Percentiles rank a stretch among this genome's conserved stretches.
Conservation (phyloP, 2,888 invertebrate species). For the Neelides folsomi region DNA sequence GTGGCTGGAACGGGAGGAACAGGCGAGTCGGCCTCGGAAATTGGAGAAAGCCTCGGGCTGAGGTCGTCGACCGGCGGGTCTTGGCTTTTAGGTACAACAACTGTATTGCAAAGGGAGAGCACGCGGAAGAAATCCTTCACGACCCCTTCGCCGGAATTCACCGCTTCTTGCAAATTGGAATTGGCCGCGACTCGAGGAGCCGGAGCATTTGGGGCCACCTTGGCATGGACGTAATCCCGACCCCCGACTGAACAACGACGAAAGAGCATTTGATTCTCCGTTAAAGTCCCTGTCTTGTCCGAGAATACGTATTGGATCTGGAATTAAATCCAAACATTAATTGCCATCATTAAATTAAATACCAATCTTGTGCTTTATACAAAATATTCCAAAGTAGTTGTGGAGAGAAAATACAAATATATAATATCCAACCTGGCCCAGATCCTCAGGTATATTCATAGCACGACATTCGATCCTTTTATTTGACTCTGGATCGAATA, state of each 20-base stretch:
- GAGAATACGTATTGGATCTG: constrained; percentile 80
- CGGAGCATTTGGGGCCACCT: constrained; percentile 41
- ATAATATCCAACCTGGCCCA: constrained; percentile 79
- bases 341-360: too few relatives aligned
- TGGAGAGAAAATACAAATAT: too few relatives aligned
- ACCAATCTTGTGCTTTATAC: too few relatives aligned
- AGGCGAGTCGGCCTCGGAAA: too few relatives aligned
- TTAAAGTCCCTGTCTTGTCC: constrained; percentile 94
- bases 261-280: constrained; percentile 96
- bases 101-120: constrained; percentile 90
- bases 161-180: background rate
- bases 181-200: background rate
- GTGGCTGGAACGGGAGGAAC: background rate
- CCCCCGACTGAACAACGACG: constrained; percentile 78
- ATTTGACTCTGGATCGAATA: constrained; percentile 72
- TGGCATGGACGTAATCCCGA: constrained; percentile 72
- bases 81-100: constrained; percentile 62
- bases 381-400: too few relatives aligned
- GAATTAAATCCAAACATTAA: too few relatives aligned
- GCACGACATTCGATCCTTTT: constrained; percentile 79
- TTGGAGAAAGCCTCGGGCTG: background rate
- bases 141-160: background rate
- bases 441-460: constrained; percentile 90
- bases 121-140: constrained; percentile 80
- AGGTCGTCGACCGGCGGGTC: constrained; percentile 3